These are phyloP conservation scores for Synchiropus splendidus DNA, from an alignment of 2,113 vertebrate species.

Conservation along the genomic window DNA sequence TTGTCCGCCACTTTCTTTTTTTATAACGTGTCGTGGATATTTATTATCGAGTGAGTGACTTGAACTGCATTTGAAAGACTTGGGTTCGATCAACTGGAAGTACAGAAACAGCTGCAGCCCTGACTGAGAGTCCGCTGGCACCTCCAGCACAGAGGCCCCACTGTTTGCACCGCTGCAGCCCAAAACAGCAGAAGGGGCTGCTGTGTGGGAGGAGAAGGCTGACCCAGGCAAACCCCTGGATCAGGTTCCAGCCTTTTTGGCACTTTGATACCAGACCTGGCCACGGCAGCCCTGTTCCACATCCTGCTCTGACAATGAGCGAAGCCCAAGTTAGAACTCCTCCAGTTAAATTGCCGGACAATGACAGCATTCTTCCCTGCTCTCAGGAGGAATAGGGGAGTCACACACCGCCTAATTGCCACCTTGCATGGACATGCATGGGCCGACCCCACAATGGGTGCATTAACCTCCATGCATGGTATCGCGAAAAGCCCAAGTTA, in stretches of 20 bases:
- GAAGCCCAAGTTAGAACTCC: constrained; percentile 19
- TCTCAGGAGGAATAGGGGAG: constrained; percentile 16
- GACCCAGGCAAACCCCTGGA: constrained; percentile 27
- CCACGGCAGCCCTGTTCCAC: constrained; percentile 23
- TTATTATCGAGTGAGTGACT: too few relatives aligned
- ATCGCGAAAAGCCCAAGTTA: constrained; percentile 40
- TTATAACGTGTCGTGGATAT: too few relatives aligned
- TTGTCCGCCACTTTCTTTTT: too few relatives aligned
- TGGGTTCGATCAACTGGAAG: too few relatives aligned
- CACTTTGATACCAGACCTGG: constrained; percentile 44
- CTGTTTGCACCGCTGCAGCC: constrained; percentile 32
- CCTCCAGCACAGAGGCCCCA: constrained; percentile 37
- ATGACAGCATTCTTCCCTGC: constrained; percentile 42
- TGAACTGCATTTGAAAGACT: too few relatives aligned
- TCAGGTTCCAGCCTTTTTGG: constrained; percentile 37
- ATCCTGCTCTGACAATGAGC: constrained; percentile 47
- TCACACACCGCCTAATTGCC: constrained; percentile 41
- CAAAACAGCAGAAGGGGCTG: constrained; percentile 8
- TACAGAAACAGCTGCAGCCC: constrained; percentile 4
- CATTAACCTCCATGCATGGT: constrained; percentile 43
- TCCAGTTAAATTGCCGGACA: constrained; percentile 50
- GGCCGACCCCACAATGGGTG: constrained; percentile 31
- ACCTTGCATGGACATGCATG: constrained; percentile 36
- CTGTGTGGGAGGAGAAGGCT: constrained; percentile 7
- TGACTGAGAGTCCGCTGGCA: constrained; percentile 13